These are phyloP conservation scores for Coilia nasus DNA, from an alignment of 2,797 vertebrate species.

Conservation along the genomic window DNA sequence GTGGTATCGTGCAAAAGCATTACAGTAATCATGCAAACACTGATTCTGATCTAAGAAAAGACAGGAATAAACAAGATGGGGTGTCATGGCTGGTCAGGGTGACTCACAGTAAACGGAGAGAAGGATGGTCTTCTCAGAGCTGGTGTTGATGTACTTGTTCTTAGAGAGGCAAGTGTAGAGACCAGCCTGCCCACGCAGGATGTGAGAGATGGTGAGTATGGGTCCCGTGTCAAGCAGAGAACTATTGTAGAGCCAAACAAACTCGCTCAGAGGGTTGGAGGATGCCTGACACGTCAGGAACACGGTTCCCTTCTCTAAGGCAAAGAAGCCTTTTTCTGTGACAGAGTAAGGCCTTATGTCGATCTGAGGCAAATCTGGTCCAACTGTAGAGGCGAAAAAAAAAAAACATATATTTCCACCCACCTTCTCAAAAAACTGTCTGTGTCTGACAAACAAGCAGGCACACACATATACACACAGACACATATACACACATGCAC, in stretches of 20 bases:
- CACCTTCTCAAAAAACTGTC: neutral
- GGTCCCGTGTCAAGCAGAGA: constrained; percentile 81
- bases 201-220: constrained; percentile 77
- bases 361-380: constrained; percentile 85
- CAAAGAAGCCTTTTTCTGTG: constrained; percentile 82
- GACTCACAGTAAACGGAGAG: constrained; percentile 93
- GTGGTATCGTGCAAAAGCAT: neutral
- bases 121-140: constrained; percentile 80
- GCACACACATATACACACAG: neutral
- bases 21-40: no score
- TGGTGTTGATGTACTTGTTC: constrained; percentile 83
- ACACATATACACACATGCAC: neutral
- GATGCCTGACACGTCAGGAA: constrained; percentile 85
- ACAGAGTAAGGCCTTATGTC: constrained; percentile 81
- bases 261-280: constrained; percentile 87
- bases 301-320: constrained; percentile 84
- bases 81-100: neutral
- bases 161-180: constrained; percentile 87
- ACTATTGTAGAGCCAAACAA: constrained; percentile 88
- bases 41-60: constrained; percentile 37
- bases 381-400: constrained; percentile 69
- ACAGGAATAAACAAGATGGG: constrained; percentile 17
- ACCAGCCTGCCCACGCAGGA: constrained; percentile 83
- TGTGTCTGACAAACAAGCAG: neutral
- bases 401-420: neutral